Base-by-base conservation (phyloP, 2,888 invertebrate species). In the Drosophila phalerata region DNA sequence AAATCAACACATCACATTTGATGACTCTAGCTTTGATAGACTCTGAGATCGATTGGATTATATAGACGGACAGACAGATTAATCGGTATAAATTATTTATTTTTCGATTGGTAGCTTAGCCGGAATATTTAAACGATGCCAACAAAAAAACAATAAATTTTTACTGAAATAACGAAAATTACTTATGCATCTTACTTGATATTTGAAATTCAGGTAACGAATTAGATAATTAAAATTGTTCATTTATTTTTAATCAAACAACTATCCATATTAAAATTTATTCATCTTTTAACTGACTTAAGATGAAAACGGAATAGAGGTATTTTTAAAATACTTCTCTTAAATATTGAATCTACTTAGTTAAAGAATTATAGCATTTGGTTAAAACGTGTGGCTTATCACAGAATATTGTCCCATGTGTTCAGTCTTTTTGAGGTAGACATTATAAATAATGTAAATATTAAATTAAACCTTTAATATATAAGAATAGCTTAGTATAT, bases 201-300 rank as follows among this genome's bases (percentile, higher is more conserved):
- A 48, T 38, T 58, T 48, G 30, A 32, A 67, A 47, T 48, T 67
- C 30, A 63, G 58, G 49, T 45, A 66, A 49, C 40, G 32, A 68
- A 40, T 22, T 55, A 53, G 34, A 37, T 63, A 63, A 63, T 60
- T 55, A 48, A 73, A 43, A 73, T 15, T 42, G 30, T 51, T 47
- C 37, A 48, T 68, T 73, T 73, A 73, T 73, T 73, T 68, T 57
- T 57, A 15, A 34, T 38, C 43, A 67, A 72, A 48, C 57, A 56
- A 43, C 61, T 37, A 73, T 43, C 66, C 32, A 56, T 51, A 60
- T 34, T 60, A 51, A 51, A 42, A 42, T 25, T 17, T 34, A 47
- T 13, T 28, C 11, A 13, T 43, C 30, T 48, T 15, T 38, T n/a
- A 42, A 30, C 58, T 17, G 30, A 2, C 32, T 49, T 49, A 49